Base-by-base conservation (phyloP, 2,113 vertebrate species). In the Tachuris rubrigastra region DNA sequence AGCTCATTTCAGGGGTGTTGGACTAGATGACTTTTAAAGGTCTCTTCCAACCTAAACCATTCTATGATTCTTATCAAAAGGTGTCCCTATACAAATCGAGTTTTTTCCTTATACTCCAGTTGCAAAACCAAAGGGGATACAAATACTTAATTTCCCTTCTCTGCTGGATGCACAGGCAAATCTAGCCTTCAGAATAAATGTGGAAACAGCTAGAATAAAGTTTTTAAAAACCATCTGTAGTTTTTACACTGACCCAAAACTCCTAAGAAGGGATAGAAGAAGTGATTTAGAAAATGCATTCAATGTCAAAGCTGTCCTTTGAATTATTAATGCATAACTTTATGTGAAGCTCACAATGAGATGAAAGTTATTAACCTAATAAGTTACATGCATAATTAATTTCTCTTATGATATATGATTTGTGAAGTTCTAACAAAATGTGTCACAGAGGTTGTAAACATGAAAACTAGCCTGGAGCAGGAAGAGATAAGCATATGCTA, bases 371-470 rank as follows among this genome's bases (percentile, higher is more conserved):
- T 80, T 88, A 93, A 80, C 67, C 78, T 90, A 94, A 41, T 76
- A 95, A 97, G 90, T 93, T 93, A 93, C 76, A 95, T 81, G 59
- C 85, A 94, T 94, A 94, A 96, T 96, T 95, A 94, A 97, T 95
- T 92, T 90, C 8, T 93, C 23, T 52, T 89, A 65, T 88, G 88
- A 89, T 94, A 80, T 12, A 89, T 71, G 63, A 90, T 67, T 90
- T 90, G 39, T 89, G 94, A 94, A 93, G 72, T 90, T 94, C 72
- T 84, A 93, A 93, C 75, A 46, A 77, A 90, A 83, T 81, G 59
- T 81, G 83, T 86, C 92, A 88, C 46, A 73, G 68, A 62, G 68
- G 67, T 56, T 88, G 85, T 90, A 95, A 96, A 95, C 92, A 95
- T 83, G 60, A 77, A 94, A 90, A 95, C 71, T 84, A 95, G 92